Base-by-base conservation (phyloP, 1,140 invertebrate genomes). In the Parasteatoda tepidariorum region DNA sequence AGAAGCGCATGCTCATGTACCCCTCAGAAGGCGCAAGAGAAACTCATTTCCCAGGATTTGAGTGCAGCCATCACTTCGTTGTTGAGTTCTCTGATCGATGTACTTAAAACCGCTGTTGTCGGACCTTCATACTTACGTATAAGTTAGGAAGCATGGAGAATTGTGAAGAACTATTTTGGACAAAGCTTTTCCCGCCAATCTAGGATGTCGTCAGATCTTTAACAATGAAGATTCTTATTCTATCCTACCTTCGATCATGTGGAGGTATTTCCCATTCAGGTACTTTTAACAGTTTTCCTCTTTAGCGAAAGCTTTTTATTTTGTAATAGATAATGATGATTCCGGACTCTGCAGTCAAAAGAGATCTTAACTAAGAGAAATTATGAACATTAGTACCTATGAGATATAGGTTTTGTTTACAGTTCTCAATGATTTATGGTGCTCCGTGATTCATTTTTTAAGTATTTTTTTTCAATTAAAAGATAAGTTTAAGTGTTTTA, bases 21-120 rank as follows among this genome's bases (percentile, higher is more conserved):
- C 66, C 66, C 41, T 68, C 34, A 68, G 33, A 22, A 30, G 66
- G 64, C 66, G 66, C 66, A 33, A 11, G 34, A 68, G 66, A 68
- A 33, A 41, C 33, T 68, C 41, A 33, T 68, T 41, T 68, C 66
- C 66, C 66, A 68, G 66, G 66, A 68, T 48, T 48, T 34, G 22
- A 33, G 9, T 5, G n/a, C 30, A 22, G 22, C 64, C 31, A n/a
- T 67, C 64, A 33, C 38, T 48, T 13, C 38, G 38, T 18, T 9
- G 38, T 48, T 13, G 18, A 18, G 38, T 48, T 48, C 38, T 68
- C 33, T 68, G 66, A 68, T 68, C 66, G 66, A 68, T 68, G 66
- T 9, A 48, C 64, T 33, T 22, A 31, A 15, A 22, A 33, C 13
- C 30, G 64, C 30, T 18, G 4, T 33, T 7, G 24, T 67, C 31